Evolutionary conservation across 2,797 vertebrate genomes (phyloP), one percentile per base, ranked within the genome.

Genomic region (Sciurus carolinensis): DNA sequence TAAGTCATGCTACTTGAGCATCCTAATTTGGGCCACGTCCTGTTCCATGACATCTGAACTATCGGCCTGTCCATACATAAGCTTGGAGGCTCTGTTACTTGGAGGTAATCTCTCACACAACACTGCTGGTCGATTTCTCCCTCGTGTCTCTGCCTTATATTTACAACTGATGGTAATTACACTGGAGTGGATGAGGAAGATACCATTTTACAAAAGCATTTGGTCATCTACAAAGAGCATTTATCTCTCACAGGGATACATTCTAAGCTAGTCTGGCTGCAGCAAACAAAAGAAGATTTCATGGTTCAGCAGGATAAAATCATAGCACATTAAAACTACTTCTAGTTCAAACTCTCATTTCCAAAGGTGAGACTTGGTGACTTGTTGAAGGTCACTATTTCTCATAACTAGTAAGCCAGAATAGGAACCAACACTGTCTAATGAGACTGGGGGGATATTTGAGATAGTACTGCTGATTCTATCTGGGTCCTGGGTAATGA

Each of bases 171-270:
- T 90, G 66, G 75, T 94, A 94, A 93, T 90, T 88, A 94, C 36
- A 88, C 42, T 85, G 62, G 26, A 80, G 26, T 42, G 81, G 54
- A 66, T 67, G 91, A 87, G 81, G 66, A 80, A 92, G 94, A 91
- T 80, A 86, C 8, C 64, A 57, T 52, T 91, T 90, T 75, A 92
- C 77, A 92, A 83, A 86, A 95, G 83, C 50, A 83, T 93, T 47
- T 75, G 96, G 33, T 91, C 90, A 80, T 81, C 76, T 52, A 92
- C 91, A 96, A n/a, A 92, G 69, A 94, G n/a, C 66, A 94, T 73
- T 85, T 95, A 88, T 67, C 80, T 91, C 82, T 87, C 92, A 89
- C 83, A 80, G 76, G 42, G 54, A 90, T 91, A 59, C 33, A 80
- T 91, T 96, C 72, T 42, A 94, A 20, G 57, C 92, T 44, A 67